A percentile compares a stretch with the other conserved stretches of the same genome.
These are phyloP conservation scores for Rutilus rutilus DNA, from an alignment of 2,113 vertebrate species.

Conservation along the genomic window DNA sequence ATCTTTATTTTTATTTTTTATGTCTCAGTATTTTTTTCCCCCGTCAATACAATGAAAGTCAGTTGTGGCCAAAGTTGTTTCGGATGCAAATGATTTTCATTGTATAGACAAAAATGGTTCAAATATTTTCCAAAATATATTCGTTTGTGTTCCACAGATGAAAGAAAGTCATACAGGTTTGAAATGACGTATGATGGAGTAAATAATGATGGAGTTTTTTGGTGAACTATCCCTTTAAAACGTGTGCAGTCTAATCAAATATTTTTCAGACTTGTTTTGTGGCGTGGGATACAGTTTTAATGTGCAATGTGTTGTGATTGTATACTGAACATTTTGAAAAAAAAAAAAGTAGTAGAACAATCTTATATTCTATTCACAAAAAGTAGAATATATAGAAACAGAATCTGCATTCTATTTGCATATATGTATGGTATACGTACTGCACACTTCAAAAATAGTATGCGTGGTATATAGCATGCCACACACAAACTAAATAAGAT, in stretches of 20 bases:
- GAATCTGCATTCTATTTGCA: neutral
- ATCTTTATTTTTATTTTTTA: neutral
- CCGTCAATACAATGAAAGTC: neutral
- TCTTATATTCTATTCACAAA: neutral
- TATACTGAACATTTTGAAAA: neutral
- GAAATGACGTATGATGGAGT: neutral
- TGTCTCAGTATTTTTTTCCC: neutral
- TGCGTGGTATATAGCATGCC: neutral
- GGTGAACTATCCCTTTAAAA: neutral
- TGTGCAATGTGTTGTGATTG: neutral
- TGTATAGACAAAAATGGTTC: neutral
- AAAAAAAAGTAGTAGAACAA: neutral
- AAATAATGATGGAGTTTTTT: neutral
- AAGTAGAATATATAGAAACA: neutral
- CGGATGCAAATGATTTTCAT: neutral
- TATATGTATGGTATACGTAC: neutral
- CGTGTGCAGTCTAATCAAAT: neutral
- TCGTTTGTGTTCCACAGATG: neutral
- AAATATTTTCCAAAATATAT: neutral
- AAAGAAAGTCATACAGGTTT: neutral
- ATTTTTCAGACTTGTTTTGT: neutral
- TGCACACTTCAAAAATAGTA: neutral
- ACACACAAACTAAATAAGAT: slow-evolving; percentile 15
- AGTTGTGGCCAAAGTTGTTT: neutral
- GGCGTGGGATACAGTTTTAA: neutral